These are phyloP conservation scores for Peucedramus taeniatus DNA, from an alignment of 2,113 vertebrate species.

Conservation along the genomic window DNA sequence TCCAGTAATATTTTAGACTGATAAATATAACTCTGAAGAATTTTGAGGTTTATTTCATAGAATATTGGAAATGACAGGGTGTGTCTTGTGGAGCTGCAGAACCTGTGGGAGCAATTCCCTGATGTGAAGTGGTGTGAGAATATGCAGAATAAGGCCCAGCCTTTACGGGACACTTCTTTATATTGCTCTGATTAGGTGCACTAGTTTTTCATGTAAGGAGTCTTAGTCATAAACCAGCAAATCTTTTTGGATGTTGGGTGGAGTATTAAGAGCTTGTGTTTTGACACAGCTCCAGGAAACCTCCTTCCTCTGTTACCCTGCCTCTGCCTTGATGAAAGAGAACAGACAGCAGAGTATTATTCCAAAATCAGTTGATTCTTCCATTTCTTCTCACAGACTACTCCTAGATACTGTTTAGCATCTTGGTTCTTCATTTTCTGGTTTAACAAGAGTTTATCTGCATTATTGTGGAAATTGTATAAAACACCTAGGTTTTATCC, in stretches of 20 bases:
- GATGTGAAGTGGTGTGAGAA: not conserved
- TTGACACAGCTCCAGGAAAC: not conserved
- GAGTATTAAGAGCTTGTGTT: not conserved
- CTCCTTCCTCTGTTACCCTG: not conserved
- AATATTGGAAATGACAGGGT: not conserved
- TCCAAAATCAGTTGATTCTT: not conserved
- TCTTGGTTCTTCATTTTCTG: not conserved
- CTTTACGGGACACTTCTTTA: not conserved
- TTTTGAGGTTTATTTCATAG: not conserved
- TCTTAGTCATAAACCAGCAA: not conserved
- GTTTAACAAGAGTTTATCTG: not conserved
- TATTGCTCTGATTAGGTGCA: not conserved
- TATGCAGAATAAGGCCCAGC: not conserved
- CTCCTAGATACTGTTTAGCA: not conserved
- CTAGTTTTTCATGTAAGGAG: not conserved
- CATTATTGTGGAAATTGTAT: not conserved
- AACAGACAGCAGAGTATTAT: not conserved
- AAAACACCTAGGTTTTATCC: not conserved
- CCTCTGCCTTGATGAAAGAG: not conserved
- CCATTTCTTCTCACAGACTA: not conserved
- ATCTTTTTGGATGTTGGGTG: not conserved
- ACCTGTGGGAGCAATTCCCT: not conserved
- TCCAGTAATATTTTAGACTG: not conserved
- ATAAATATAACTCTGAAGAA: not conserved
- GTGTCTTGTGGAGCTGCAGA: not conserved